Conservation (phyloP, 2,113 vertebrate species). For the Egretta garzetta region DNA sequence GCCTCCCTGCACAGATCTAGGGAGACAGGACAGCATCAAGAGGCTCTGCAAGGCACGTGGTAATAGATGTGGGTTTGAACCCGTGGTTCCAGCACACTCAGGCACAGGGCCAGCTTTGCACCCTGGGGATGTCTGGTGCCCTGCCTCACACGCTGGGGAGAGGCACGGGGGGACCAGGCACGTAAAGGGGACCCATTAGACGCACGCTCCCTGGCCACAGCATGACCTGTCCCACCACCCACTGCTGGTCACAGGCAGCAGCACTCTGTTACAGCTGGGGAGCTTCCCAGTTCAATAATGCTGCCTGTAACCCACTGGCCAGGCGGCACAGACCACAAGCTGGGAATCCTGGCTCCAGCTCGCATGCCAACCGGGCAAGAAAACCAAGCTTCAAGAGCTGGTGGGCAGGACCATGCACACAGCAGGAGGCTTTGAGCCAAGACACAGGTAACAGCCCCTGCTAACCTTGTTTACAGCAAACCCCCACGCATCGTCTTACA, state of each 20-base stretch:
- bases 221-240: background rate
- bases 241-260: background rate
- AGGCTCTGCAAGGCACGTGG: background rate
- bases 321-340: background rate
- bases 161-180: rapidly evolving
- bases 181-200: rapidly evolving
- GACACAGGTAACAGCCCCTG: background rate
- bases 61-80: background rate
- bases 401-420: background rate
- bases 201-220: rapidly evolving
- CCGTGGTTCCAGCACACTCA: background rate
- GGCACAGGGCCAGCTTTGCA: rapidly evolving
- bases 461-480: background rate
- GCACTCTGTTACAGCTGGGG: background rate
- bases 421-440: background rate
- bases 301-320: background rate
- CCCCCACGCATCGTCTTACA: rapidly evolving
- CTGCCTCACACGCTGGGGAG: background rate
- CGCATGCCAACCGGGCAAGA: background rate
- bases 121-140: rapidly evolving
- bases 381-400: background rate
- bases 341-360: background rate
- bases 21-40: background rate
- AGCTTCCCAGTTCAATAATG: background rate
- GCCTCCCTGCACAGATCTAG: background rate